These are phyloP conservation scores for Jacana jacana DNA, from an alignment of 2,113 vertebrate species.

Conservation along the genomic window DNA sequence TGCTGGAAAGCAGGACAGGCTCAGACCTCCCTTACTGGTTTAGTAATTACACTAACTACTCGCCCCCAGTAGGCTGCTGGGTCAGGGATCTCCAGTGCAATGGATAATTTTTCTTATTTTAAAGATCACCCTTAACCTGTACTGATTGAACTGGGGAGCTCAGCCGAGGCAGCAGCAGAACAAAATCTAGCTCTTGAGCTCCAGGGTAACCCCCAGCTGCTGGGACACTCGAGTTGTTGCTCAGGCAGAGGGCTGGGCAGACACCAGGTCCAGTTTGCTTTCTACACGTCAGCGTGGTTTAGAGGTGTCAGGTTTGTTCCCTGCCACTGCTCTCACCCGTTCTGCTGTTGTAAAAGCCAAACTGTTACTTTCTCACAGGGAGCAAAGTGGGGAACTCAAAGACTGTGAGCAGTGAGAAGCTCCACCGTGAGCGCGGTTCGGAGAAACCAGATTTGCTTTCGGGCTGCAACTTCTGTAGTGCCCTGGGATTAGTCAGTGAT, in stretches of 20 bases:
- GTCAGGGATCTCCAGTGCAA: not conserved
- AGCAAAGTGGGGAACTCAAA: not conserved
- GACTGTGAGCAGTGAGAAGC: not conserved
- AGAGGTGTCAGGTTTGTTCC: not conserved
- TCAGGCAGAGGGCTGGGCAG: not conserved
- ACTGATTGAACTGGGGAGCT: not conserved
- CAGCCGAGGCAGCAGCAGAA: not conserved
- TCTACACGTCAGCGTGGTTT: not conserved
- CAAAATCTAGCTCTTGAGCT: not conserved
- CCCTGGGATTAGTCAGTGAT: not conserved
- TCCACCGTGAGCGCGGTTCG: fast-evolving
- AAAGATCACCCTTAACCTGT: not conserved
- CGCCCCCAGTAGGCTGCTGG: not conserved
- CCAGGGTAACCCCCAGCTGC: not conserved
- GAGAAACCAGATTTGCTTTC: not conserved
- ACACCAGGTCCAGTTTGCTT: fast-evolving
- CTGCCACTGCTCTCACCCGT: not conserved
- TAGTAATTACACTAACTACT: not conserved
- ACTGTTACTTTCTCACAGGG: not conserved
- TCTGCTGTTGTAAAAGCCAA: not conserved
- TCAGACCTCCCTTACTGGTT: not conserved
- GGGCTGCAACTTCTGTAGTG: not conserved
- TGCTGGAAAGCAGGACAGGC: not conserved
- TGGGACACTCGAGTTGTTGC: not conserved
- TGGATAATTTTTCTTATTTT: not conserved